These are phyloP conservation scores for Deilephila porcellus DNA, from an alignment of 2,888 invertebrate species.

Conservation along the genomic window DNA sequence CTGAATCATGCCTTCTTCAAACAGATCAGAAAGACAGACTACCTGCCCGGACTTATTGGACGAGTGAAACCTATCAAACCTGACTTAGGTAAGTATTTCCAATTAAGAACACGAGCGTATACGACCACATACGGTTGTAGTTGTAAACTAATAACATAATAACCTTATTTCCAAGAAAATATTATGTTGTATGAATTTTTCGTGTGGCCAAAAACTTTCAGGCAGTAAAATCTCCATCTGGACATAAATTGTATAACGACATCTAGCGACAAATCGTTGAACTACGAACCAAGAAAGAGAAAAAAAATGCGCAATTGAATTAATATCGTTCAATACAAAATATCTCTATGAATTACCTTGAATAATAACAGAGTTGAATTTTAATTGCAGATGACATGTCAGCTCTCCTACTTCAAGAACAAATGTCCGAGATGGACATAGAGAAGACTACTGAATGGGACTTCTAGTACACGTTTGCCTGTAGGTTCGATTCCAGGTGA, in stretches of 20 bases:
- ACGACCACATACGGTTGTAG: too few species aligned
- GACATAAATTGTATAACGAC: too few species aligned
- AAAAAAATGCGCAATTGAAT: too few species aligned
- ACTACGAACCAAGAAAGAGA: too few species aligned
- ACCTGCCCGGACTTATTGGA: constrained; percentile 87
- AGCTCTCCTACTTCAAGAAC: constrained; percentile 84
- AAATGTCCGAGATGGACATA: constrained; percentile 86
- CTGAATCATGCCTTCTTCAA: constrained; percentile 91
- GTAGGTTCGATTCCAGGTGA: constrained; percentile 24
- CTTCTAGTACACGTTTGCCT: constrained; percentile 69
- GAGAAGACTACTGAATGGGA: constrained; percentile 87
- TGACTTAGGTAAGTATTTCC: constrained; percentile 77
- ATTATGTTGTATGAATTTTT: too few species aligned
- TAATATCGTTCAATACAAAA: too few species aligned
- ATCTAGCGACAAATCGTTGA: too few species aligned
- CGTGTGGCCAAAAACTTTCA: too few species aligned
- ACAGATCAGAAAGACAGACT: constrained; percentile 86
- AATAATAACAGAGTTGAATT: not conserved
- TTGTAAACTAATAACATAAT: too few species aligned
- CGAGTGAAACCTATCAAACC: constrained; percentile 88
- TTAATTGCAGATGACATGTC: constrained; percentile 84
- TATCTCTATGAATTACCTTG: too few species aligned
- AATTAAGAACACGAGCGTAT: not conserved
- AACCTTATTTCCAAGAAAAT: too few species aligned
- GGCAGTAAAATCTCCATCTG: too few species aligned